Percentiles rank a stretch among this genome's conserved stretches.
These are phyloP conservation scores for Ursus arctos DNA, from an alignment of 2,113 vertebrate genomes.

Conservation along the genomic window DNA sequence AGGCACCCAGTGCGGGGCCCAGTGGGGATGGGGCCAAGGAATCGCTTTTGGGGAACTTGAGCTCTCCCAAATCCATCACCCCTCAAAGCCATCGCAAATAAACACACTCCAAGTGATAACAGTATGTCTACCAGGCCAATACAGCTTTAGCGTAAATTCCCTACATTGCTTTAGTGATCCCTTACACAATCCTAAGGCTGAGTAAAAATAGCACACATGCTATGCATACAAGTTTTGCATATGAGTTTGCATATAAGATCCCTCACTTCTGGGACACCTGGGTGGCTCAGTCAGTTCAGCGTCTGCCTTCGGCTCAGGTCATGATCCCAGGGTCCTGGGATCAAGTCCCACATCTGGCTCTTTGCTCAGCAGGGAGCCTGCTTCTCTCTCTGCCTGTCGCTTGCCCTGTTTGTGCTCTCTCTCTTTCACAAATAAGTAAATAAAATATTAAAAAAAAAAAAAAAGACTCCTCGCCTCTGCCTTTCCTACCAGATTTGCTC, in stretches of 20 bases:
- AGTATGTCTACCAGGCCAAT: not conserved
- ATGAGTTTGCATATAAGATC: not conserved
- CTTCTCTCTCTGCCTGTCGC: not conserved
- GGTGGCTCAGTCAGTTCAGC: not conserved
- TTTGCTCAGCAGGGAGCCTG: not conserved
- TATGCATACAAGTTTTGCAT: not conserved
- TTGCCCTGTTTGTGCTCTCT: not conserved
- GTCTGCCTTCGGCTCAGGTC: not conserved
- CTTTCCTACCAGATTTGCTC: not conserved
- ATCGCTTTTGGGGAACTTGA: not conserved
- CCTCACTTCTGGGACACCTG: not conserved
- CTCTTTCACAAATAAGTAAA: not conserved
- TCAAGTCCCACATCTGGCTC: not conserved
- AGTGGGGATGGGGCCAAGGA: not conserved
- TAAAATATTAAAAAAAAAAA: not conserved
- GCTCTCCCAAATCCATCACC: not conserved
- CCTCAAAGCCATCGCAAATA: not conserved
- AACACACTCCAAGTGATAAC: not conserved
- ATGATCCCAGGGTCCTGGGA: not conserved
- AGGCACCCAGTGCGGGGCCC: not conserved
- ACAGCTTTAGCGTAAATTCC: not conserved
- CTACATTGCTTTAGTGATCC: not conserved
- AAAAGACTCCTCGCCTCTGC: not conserved
- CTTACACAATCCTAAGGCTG: not conserved
- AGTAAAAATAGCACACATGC: not conserved